These are phyloP conservation scores for Leistus spinibarbis DNA, from an alignment of 2,888 invertebrate species.

Conservation along the genomic window DNA sequence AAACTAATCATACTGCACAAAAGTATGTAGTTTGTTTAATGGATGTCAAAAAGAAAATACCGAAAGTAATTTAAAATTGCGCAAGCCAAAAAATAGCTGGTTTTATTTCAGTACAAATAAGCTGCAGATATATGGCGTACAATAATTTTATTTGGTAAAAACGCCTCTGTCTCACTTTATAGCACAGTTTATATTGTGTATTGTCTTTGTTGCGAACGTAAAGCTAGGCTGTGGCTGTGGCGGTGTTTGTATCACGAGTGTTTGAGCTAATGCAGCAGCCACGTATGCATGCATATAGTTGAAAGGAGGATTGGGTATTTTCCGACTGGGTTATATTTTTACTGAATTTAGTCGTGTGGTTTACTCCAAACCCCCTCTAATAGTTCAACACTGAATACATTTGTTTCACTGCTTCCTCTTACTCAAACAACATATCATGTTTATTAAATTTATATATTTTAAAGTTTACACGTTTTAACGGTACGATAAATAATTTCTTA, in stretches of 20 bases:
- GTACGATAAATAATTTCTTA: too few species aligned
- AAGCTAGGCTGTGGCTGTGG: background rate
- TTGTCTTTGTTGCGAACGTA: background rate
- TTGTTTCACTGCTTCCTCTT: constrained; percentile 21
- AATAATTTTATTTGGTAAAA: constrained; percentile 5
- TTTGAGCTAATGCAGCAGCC: background rate
- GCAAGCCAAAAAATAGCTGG: background rate
- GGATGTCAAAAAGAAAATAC: background rate
- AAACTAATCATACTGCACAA: background rate
- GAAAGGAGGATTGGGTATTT: background rate
- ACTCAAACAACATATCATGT: too few species aligned
- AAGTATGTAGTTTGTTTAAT: background rate
- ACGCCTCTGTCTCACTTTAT: background rate
- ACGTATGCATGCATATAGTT: background rate
- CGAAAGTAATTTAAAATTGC: background rate
- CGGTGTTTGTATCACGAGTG: background rate
- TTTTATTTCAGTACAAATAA: background rate
- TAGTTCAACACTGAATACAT: constrained; percentile 39
- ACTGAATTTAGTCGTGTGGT: constrained; percentile 40
- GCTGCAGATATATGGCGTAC: background rate
- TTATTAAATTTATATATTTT: too few species aligned
- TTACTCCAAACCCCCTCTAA: constrained; percentile 38
- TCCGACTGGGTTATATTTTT: constrained; percentile 28
- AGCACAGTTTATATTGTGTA: background rate
- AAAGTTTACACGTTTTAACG: too few species aligned